These are phyloP conservation scores for Spermophilus dauricus DNA, from an alignment of 2,113 vertebrate species.

Conservation along the genomic window DNA sequence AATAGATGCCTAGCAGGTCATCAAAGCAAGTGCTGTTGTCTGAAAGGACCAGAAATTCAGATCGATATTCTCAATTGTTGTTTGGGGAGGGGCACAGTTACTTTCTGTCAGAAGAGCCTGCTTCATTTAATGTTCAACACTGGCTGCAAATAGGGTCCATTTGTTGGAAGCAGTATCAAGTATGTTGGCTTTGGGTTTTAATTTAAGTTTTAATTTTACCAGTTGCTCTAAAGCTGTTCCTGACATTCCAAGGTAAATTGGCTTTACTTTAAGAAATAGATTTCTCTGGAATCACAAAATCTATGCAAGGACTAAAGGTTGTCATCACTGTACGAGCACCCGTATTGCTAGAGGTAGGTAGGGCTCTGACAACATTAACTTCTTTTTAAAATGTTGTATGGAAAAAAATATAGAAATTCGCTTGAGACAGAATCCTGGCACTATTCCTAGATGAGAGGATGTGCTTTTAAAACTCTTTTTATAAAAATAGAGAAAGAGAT, in stretches of 20 bases:
- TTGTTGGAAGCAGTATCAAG: conserved; percentile 51
- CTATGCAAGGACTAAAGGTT: background rate
- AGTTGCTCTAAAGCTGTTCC: conserved; percentile 45
- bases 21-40: background rate
- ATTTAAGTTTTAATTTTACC: conserved; percentile 64
- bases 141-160: conserved; percentile 30
- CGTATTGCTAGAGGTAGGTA: conserved; percentile 52
- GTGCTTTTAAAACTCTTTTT: conserved; percentile 65
- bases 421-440: conserved; percentile 78
- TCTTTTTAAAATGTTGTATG: conserved; percentile 58
- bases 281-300: conserved; percentile 49
- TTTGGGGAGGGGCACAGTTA: background rate
- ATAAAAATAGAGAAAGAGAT: conserved; percentile 69
- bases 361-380: conserved; percentile 55
- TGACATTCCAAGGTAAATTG: conserved; percentile 64
- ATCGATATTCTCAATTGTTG: background rate
- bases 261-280: conserved; percentile 53
- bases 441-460: conserved; percentile 72
- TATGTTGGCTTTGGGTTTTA: conserved; percentile 25
- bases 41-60: background rate
- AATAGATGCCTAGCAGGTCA: background rate
- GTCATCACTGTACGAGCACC: conserved; percentile 45
- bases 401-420: conserved; percentile 47
- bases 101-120: conserved; percentile 23
- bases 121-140: conserved; percentile 63